These are phyloP conservation scores for Drosophila sordidula DNA, from an alignment of 2,888 invertebrate genomes.

Conservation along the genomic window DNA sequence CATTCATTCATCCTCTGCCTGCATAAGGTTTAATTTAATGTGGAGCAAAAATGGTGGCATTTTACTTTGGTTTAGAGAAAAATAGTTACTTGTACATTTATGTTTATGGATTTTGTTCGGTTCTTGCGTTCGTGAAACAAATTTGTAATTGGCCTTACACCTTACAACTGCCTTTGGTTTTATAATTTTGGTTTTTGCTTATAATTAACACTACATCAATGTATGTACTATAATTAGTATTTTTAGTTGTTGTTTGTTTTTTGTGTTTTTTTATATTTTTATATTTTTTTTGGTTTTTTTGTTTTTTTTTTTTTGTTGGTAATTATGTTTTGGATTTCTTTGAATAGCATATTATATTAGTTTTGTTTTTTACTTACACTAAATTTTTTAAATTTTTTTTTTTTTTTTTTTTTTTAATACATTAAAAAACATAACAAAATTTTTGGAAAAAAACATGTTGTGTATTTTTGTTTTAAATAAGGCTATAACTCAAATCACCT, in stretches of 20 bases:
- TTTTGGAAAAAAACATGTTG: constrained; percentile 53
- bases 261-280: constrained; percentile 26
- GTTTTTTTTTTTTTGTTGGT: constrained; percentile 53
- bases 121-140: constrained; percentile 54
- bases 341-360: constrained; percentile 77
- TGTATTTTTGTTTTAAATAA: constrained; percentile 67
- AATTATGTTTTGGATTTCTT: constrained; percentile 82
- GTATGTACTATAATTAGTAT: constrained; percentile 82
- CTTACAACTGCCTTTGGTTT: constrained; percentile 42
- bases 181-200: constrained; percentile 59
- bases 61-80: constrained; percentile 77
- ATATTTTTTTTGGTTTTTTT: constrained; percentile 15
- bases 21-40: constrained; percentile 70
- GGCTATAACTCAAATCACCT: constrained; percentile 71
- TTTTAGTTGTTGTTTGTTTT: constrained; percentile 70
- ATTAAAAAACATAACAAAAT: constrained; percentile 67
- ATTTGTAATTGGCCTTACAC: constrained; percentile 50
- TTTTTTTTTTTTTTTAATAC: constrained; percentile 57
- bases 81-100: constrained; percentile 79
- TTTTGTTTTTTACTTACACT: constrained; percentile 54
- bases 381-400: constrained; percentile 36
- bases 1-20: constrained; percentile 47
- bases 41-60: constrained; percentile 78
- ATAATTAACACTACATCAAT: constrained; percentile 80
- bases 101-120: constrained; percentile 53